Base-by-base conservation (phyloP, 2,113 vertebrate species). In the Ammospiza nelsoni region DNA sequence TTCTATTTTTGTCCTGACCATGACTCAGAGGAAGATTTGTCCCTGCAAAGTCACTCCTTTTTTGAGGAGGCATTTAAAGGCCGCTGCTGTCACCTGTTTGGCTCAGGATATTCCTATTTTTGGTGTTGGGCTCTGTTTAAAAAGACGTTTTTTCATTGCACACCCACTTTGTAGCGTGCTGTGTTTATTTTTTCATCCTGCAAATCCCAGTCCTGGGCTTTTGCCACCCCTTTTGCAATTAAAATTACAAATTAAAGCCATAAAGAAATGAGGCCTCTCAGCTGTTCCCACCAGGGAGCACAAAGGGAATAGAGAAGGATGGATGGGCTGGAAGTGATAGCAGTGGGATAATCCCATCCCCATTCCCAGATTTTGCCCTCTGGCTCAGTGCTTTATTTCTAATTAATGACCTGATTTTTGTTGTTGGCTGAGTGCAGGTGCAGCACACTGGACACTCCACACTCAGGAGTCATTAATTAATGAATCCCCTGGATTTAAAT, bases 361-460 rank as follows among this genome's bases (percentile, higher is more conserved):
- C 44, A 18, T 19, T 51, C 87, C 18, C 55, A 67, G 35, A 39
- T 37, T 41, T 41, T 90, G 12, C 51, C 76, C 31, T 67, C 81
- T 46, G 71, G 35, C 33, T 79, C 43, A 15, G 11, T 5, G 69
- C 28, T 28, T 78, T 63, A 9, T 39, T 74, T 51, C 7, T 31
- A 17, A 57, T 48, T 22, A 37, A 23, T 54, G 57, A 55, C 25
- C 31, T 21, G 1, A 6, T 55, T 72, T 75, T 78, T 72, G n/a
- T 18, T 19, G 15, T 1, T 3, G 5, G 52, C 2, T 18, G 6
- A n/a, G 9, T 2, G 2, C 12, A 5, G 29, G 52, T 51, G 57
- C 74, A 90, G 61, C 68, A 4, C 9, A 4, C 9, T 17, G 63
- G 46, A 23, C 6, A 6, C 9, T 0, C 7, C 25, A 1, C 0